These are phyloP conservation scores for Zaprionus bogoriensis DNA, from an alignment of 2,888 invertebrate species.

Conservation along the genomic window DNA sequence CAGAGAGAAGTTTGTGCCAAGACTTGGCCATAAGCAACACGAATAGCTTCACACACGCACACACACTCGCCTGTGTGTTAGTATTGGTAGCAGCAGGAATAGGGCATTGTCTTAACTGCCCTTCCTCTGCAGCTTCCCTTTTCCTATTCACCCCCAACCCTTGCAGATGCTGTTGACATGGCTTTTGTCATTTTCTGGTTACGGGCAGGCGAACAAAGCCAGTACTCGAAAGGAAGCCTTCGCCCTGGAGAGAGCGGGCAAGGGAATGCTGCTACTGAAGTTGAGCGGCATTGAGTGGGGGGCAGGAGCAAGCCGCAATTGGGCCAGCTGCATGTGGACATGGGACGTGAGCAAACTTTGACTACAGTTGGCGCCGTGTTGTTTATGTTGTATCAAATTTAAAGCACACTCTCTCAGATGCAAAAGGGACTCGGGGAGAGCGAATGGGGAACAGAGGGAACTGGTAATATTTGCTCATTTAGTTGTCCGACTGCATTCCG, in stretches of 20 bases:
- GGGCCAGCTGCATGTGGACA: constrained; percentile 35
- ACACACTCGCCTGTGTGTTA: constrained; percentile 10
- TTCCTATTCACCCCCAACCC: constrained; percentile 25
- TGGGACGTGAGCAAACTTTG: constrained; percentile 56
- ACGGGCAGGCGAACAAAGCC: constrained; percentile 70
- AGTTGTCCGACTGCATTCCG: neutral
- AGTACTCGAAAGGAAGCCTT: constrained; percentile 38
- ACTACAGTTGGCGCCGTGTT: constrained; percentile 56
- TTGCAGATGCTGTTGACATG: constrained; percentile 72
- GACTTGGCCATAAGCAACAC: constrained; percentile 67
- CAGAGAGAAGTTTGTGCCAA: constrained; percentile 48
- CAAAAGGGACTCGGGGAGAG: neutral
- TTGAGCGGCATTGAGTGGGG: neutral
- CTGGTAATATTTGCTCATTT: neutral
- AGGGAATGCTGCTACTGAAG: neutral
- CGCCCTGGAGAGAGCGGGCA: neutral
- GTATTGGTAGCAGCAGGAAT: too few relatives aligned
- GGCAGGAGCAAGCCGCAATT: neutral
- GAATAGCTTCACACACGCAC: constrained; percentile 36
- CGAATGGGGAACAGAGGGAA: neutral
- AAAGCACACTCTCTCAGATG: too few relatives aligned
- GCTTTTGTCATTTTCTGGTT: constrained; percentile 76
- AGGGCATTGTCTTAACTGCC: constrained; percentile 57
- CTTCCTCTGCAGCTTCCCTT: neutral
- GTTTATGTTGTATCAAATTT: constrained; percentile 61